Evolutionary conservation across 1,140 invertebrate species (phyloP).

Genomic region (Brachystomella parvula): DNA sequence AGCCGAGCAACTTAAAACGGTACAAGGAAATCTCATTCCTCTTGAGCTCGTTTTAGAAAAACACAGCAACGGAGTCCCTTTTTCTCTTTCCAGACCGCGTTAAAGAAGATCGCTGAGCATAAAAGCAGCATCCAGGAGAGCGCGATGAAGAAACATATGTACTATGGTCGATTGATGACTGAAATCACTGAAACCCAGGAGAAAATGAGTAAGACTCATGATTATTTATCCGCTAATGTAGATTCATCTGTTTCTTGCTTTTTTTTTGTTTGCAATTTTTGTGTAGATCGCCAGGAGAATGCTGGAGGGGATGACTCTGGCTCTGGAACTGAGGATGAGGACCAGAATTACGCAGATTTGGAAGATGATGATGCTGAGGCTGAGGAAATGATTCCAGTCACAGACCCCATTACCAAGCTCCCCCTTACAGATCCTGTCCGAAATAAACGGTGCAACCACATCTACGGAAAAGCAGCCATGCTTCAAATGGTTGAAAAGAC

Average conservation of each 20-base stretch:
- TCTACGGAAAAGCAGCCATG: conserved; percentile 24
- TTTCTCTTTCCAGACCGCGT: not conserved
- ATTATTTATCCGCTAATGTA: not conserved
- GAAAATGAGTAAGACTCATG: not conserved
- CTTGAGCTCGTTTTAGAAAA: not conserved
- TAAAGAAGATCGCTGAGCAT: conserved; percentile 3
- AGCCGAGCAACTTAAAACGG: not conserved
- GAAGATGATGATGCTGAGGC: conserved; percentile 4
- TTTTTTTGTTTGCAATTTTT: not conserved
- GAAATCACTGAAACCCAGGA: not conserved
- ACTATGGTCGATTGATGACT: not conserved
- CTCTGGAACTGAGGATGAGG: not conserved
- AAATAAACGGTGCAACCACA: conserved; percentile 20
- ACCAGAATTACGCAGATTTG: not conserved
- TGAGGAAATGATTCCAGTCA: conserved; percentile 15
- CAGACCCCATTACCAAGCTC: conserved; percentile 23
- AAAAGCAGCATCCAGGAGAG: not conserved
- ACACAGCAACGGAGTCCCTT: not conserved
- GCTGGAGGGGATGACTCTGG: not conserved
- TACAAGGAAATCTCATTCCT: not conserved
- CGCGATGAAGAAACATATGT: not conserved
- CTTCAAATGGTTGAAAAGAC: conserved; percentile 16
- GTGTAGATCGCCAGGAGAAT: not conserved
- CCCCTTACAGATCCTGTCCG: conserved; percentile 16
- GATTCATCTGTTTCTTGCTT: not conserved